Percentiles rank a stretch among this genome's conserved stretches.
phyloP scores from a whole-genome alignment of 2,113 vertebrate species.

The Planiliza haematocheilus region DNA sequence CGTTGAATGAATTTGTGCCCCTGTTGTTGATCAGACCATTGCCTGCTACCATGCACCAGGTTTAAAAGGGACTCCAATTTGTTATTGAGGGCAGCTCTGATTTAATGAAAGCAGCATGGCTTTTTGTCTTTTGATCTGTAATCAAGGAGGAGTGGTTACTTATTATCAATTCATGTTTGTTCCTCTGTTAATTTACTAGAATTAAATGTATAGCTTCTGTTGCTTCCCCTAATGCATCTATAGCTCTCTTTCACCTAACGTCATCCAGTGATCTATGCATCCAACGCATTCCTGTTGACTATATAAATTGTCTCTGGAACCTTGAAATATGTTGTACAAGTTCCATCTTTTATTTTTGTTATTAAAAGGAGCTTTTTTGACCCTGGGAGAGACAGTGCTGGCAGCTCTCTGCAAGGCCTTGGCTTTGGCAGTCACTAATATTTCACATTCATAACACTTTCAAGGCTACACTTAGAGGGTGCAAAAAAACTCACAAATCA shows the following conservation, averaged over 20 bases:
- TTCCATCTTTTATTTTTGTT: slow-evolving; percentile 68
- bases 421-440: slow-evolving; percentile 59
- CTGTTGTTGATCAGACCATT: too few species aligned
- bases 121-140: too few species aligned
- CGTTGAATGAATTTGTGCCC: too few species aligned
- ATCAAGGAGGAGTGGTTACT: too few species aligned
- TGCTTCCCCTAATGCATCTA: neutral
- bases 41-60: too few species aligned
- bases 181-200: too few species aligned
- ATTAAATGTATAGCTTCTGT: too few species aligned
- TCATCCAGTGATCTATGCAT: slow-evolving; percentile 8
- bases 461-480: slow-evolving; percentile 41
- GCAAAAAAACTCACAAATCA: slow-evolving; percentile 58
- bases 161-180: too few species aligned
- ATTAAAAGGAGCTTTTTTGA: slow-evolving; percentile 56
- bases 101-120: too few species aligned
- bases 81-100: too few species aligned
- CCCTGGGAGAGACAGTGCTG: slow-evolving; percentile 61
- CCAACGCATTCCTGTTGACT: slow-evolving; percentile 11
- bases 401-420: slow-evolving; percentile 55
- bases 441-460: slow-evolving; percentile 59
- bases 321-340: slow-evolving; percentile 52
- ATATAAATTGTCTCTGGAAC: slow-evolving; percentile 42
- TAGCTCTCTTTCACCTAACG: neutral
- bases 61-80: too few species aligned